Percentiles rank a stretch among this genome's conserved stretches.
Evolutionary conservation across 1,140 invertebrate genomes (phyloP).

Genomic region (Trachymyrmex cornetzi): DNA sequence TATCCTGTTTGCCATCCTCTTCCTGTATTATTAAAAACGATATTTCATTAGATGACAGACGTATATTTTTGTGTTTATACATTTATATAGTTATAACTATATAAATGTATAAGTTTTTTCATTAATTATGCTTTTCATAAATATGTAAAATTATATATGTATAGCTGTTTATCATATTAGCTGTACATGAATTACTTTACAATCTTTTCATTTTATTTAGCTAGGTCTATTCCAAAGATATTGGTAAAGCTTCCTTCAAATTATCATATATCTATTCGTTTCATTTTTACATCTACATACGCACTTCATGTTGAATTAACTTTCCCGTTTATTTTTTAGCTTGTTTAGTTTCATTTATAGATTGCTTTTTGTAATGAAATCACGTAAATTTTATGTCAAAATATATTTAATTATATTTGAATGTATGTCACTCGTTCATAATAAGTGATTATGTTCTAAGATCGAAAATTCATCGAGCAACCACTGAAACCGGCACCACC

Average conservation of each 20-base stretch:
- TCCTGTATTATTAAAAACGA: not conserved
- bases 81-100: not conserved
- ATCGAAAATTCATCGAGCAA: slow-evolving; percentile 94
- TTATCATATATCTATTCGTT: not conserved
- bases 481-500: slow-evolving; percentile 92
- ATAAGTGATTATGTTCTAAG: slow-evolving; percentile 82
- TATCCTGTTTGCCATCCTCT: slow-evolving; percentile 8
- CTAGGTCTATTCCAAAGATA: not conserved
- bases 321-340: not conserved
- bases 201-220: slow-evolving; percentile 5
- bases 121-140: not conserved
- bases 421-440: not conserved
- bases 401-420: not conserved
- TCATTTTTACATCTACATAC: not conserved
- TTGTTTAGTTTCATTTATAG: not conserved
- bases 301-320: slow-evolving; percentile 14
- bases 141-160: not conserved
- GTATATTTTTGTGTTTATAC: not conserved
- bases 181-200: not conserved
- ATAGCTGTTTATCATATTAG: not conserved
- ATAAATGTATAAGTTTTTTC: not conserved
- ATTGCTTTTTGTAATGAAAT: not conserved
- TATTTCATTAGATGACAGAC: not conserved
- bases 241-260: not conserved
- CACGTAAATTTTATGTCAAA: not conserved